phyloP scores from a whole-genome alignment of 1,140 invertebrate species.

The Cyclargus thomasi region DNA sequence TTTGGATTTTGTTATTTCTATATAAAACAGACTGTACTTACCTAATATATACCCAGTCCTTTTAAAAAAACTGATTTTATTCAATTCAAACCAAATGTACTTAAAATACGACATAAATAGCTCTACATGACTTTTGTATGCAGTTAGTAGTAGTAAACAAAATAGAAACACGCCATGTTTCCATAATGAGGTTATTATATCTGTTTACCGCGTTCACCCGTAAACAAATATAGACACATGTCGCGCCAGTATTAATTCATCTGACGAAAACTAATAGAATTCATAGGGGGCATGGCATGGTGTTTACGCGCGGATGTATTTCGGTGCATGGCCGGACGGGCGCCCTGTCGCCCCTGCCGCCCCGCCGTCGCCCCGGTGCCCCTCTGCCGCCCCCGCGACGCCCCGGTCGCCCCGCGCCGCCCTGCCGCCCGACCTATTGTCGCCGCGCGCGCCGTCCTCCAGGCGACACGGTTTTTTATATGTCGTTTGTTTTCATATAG shows the following conservation, averaged over 20 bases:
- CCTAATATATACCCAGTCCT: too few relatives aligned
- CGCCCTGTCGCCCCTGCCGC: background rate
- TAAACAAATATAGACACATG: slow-evolving; percentile 1
- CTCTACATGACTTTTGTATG: too few relatives aligned
- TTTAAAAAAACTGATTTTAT: too few relatives aligned
- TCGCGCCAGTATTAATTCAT: slow-evolving; percentile 9
- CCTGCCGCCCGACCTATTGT: background rate
- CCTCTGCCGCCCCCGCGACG: background rate
- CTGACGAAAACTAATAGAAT: slow-evolving; percentile 7
- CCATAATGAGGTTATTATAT: background rate
- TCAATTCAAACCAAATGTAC: too few relatives aligned
- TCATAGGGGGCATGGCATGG: slow-evolving; percentile 5
- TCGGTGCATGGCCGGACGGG: slow-evolving; percentile 9
- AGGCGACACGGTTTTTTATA: slow-evolving; percentile 11
- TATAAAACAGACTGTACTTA: too few relatives aligned
- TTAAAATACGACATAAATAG: too few relatives aligned
- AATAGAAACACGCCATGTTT: background rate
- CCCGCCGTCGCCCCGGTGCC: background rate
- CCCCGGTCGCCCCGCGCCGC: background rate
- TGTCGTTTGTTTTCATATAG: background rate
- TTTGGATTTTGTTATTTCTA: too few relatives aligned
- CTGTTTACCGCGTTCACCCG: background rate
- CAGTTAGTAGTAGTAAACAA: background rate
- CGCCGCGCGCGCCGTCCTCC: background rate
- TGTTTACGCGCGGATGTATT: slow-evolving; percentile 5